phyloP scores from a whole-genome alignment of 1,140 invertebrate species.

The Cydia strobilella region DNA sequence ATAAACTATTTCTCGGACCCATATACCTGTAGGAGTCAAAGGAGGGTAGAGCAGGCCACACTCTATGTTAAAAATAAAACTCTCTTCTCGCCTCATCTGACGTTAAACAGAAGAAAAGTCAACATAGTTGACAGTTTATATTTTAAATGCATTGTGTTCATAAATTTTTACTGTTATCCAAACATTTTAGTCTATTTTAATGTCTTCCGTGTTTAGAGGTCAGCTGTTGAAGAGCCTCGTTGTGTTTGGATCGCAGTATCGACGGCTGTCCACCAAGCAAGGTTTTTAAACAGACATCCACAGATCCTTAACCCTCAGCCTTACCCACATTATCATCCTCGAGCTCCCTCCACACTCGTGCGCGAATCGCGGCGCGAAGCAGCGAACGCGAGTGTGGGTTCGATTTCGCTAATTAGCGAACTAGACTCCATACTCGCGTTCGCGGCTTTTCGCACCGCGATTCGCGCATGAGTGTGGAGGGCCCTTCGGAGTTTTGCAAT shows the following conservation, averaged over 20 bases:
- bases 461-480: too few relatives aligned
- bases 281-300: background rate
- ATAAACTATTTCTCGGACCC: too few relatives aligned
- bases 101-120: slow-evolving; percentile 2
- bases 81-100: background rate
- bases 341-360: too few relatives aligned
- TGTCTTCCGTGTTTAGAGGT: slow-evolving; percentile 3
- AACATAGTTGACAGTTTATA: background rate
- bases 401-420: too few relatives aligned
- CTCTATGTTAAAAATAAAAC: background rate
- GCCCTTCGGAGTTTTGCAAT: too few relatives aligned
- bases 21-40: too few relatives aligned
- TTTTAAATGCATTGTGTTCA: background rate
- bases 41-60: background rate
- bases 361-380: too few relatives aligned
- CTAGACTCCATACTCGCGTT: too few relatives aligned
- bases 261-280: background rate
- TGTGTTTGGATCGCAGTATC: background rate
- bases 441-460: too few relatives aligned
- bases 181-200: background rate
- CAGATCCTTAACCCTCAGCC: too few relatives aligned
- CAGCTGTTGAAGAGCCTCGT: background rate
- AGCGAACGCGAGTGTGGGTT: too few relatives aligned
- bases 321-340: too few relatives aligned
- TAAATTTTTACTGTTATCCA: background rate